phyloP scores from a whole-genome alignment of 1,140 invertebrate species.

The Phymorhynchus buccinoides region DNA sequence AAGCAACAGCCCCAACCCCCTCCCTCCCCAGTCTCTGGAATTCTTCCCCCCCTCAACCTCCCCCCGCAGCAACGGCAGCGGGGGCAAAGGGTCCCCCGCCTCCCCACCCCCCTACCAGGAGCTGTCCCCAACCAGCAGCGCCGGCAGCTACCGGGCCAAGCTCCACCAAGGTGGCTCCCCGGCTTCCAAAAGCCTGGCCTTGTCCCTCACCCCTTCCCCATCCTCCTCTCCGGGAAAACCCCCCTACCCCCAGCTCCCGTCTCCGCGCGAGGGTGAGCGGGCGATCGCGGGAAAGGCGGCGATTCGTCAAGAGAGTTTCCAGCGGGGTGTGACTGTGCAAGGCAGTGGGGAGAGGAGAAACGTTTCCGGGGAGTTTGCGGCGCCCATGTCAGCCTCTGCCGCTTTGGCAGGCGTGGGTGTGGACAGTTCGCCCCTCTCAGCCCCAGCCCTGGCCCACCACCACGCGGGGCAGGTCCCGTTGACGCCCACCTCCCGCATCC shows the following conservation, averaged over 20 bases:
- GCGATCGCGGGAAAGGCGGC: slow-evolving; percentile 54
- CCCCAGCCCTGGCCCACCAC: slow-evolving; percentile 36
- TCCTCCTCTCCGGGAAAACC: slow-evolving; percentile 7
- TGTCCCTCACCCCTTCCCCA: slow-evolving; percentile 25
- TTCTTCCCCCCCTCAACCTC: slow-evolving; percentile 56
- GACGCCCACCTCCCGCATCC: neutral
- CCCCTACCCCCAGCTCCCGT: slow-evolving; percentile 44
- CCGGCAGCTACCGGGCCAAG: slow-evolving; percentile 52
- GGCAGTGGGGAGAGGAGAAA: slow-evolving; percentile 30
- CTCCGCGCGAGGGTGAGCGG: slow-evolving; percentile 48
- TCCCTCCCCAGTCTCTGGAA: slow-evolving; percentile 52
- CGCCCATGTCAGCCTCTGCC: slow-evolving; percentile 50
- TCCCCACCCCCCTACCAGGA: slow-evolving; percentile 46
- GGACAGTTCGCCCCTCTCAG: slow-evolving; percentile 28
- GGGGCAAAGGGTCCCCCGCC: slow-evolving; percentile 46
- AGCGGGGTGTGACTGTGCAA: slow-evolving; percentile 36
- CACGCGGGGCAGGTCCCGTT: neutral
- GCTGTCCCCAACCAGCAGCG: slow-evolving; percentile 50
- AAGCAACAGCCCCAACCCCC: slow-evolving; percentile 46
- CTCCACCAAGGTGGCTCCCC: slow-evolving; percentile 42
- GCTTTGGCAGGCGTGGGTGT: slow-evolving; percentile 34
- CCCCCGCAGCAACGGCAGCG: slow-evolving; percentile 44
- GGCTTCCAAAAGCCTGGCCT: neutral
- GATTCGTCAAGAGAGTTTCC: slow-evolving; percentile 65
- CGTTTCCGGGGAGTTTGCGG: slow-evolving; percentile 47